Evolutionary conservation across 1,140 invertebrate species (phyloP).

Genomic region (Apis florea): DNA sequence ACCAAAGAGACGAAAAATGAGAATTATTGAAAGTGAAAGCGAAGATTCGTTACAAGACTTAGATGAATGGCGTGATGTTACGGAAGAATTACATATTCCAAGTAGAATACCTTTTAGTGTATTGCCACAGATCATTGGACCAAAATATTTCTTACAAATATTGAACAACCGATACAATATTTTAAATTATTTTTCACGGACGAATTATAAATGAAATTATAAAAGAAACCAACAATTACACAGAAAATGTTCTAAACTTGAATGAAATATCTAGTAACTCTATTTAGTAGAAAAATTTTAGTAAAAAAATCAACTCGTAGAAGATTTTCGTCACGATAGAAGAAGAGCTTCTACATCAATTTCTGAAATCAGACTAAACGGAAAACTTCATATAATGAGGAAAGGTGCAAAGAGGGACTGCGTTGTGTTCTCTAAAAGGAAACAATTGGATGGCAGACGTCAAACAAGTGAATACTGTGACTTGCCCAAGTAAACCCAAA

Average conservation of each 20-base stretch:
- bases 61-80: too few relatives aligned
- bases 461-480: too few relatives aligned
- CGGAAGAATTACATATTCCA: slow-evolving; percentile 14
- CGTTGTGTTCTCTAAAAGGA: too few relatives aligned
- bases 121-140: slow-evolving; percentile 29
- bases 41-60: slow-evolving; percentile 4
- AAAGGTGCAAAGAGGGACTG: too few relatives aligned
- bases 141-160: slow-evolving; percentile 38
- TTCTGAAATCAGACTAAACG: too few relatives aligned
- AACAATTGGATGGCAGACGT: too few relatives aligned
- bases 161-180: slow-evolving; percentile 28
- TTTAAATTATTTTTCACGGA: too few relatives aligned
- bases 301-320: too few relatives aligned
- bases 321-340: too few relatives aligned
- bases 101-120: slow-evolving; percentile 33
- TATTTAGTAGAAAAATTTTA: too few relatives aligned
- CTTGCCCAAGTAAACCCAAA: slow-evolving; percentile 41
- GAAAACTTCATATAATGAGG: too few relatives aligned
- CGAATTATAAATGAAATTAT: background rate
- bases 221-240: slow-evolving; percentile 41
- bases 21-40: slow-evolving; percentile 33
- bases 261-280: slow-evolving; percentile 2
- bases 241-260: slow-evolving; percentile 21
- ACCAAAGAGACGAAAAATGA: slow-evolving; percentile 36
- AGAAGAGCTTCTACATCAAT: too few relatives aligned